Conservation (phyloP, 2,888 invertebrate genomes). For the Teleogryllus oceanicus region DNA sequence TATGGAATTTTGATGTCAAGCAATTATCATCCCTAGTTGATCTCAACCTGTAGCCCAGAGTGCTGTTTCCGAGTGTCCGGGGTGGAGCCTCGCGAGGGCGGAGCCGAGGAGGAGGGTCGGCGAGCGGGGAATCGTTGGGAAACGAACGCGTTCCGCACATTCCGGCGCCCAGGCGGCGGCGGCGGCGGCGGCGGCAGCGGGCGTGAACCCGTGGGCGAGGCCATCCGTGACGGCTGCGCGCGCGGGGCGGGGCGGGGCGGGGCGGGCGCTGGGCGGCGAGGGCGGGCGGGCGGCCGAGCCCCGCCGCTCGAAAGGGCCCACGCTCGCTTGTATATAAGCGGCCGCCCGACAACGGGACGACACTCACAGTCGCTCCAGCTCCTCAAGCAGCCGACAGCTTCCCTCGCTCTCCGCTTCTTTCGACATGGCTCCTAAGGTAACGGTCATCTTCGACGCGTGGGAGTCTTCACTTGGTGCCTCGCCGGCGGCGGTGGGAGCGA, state of each 20-base stretch:
- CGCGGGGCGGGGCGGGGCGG: not conserved
- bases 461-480: too few species aligned
- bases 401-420: not conserved
- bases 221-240: not conserved
- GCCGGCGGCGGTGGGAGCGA: too few species aligned
- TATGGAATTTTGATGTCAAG: too few species aligned
- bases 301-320: not conserved
- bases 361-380: not conserved
- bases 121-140: not conserved
- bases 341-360: not conserved
- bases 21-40: too few species aligned
- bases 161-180: not conserved
- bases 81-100: not conserved
- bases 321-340: not conserved
- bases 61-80: not conserved
- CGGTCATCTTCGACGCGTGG: not conserved
- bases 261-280: not conserved
- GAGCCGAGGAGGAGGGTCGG: not conserved
- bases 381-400: not conserved
- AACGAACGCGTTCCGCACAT: conserved; percentile 8
- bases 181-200: not conserved
- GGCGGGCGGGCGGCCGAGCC: not conserved
- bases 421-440: not conserved
- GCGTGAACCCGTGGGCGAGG: conserved; percentile 9
- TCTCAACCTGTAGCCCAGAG: too few species aligned